These are phyloP conservation scores for Pseudonaja textilis DNA, from an alignment of 2,113 vertebrate genomes.

Conservation along the genomic window DNA sequence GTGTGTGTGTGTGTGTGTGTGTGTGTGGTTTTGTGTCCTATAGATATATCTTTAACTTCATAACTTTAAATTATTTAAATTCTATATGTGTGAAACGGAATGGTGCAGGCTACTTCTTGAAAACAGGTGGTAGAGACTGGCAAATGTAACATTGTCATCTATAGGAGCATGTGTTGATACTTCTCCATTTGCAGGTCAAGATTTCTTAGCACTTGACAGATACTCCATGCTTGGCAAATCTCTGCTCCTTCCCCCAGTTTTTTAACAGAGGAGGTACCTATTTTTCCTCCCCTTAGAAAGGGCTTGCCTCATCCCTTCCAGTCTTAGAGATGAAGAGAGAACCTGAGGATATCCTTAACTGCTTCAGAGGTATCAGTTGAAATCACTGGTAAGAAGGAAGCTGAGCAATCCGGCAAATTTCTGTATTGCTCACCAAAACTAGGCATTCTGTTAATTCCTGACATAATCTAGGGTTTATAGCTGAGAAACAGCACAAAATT, in stretches of 20 bases:
- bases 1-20: not conserved
- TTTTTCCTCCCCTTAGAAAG: not conserved
- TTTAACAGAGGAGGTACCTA: not conserved
- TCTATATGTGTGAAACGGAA: not conserved
- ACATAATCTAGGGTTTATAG: too few relatives aligned
- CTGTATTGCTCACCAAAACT: not conserved
- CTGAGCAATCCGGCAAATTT: not conserved
- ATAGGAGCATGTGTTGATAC: not conserved
- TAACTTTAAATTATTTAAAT: not conserved
- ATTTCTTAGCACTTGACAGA: not conserved
- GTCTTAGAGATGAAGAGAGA: not conserved
- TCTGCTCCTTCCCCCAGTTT: not conserved
- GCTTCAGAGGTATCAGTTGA: not conserved
- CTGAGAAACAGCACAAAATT: not conserved
- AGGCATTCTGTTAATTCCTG: not conserved
- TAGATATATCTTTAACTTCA: not conserved
- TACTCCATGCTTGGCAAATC: not conserved
- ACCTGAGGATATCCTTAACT: not conserved
- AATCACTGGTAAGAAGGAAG: not conserved
- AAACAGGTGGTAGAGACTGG: not conserved
- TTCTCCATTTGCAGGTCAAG: not conserved
- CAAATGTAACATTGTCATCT: not conserved
- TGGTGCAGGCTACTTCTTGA: not conserved
- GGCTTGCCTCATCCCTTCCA: not conserved
- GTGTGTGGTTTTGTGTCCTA: not conserved